A percentile compares a stretch with the other conserved stretches of the same genome.
Evolutionary conservation across 1,140 invertebrate species (phyloP).

Genomic region (Antheraea pernyi): DNA sequence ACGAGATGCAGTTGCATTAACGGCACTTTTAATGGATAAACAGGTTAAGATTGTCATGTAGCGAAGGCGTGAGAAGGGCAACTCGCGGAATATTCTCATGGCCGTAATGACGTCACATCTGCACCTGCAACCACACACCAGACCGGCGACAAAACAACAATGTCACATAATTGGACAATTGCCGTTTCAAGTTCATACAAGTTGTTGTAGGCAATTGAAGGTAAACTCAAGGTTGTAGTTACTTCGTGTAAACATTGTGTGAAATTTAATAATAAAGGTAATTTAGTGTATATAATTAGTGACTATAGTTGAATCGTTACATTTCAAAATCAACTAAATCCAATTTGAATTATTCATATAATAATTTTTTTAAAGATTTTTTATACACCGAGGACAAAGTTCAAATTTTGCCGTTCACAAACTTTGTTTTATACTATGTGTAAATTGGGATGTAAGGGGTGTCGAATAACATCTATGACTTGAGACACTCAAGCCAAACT

Average conservation of each 20-base stretch:
- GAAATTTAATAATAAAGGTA: background rate
- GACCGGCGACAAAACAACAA: slow-evolving; percentile 51
- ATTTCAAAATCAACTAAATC: no score
- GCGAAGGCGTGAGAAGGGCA: slow-evolving; percentile 71
- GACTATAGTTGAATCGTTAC: no score
- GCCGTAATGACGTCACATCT: slow-evolving; percentile 51
- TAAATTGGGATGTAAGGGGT: no score
- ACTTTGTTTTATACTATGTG: no score
- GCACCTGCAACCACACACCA: slow-evolving; percentile 35
- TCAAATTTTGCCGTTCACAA: no score
- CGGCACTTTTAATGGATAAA: slow-evolving; percentile 66
- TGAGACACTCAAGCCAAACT: no score
- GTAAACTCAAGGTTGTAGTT: slow-evolving; percentile 21
- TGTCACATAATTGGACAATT: slow-evolving; percentile 51
- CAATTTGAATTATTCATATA: no score
- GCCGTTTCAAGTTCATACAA: slow-evolving; percentile 58
- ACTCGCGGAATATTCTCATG: slow-evolving; percentile 62
- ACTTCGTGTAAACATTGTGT: background rate
- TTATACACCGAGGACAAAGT: no score
- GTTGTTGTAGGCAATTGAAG: slow-evolving; percentile 24
- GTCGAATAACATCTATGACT: no score
- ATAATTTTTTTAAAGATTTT: no score
- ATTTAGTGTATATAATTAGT: no score
- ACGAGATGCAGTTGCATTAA: slow-evolving; percentile 46
- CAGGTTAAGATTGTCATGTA: slow-evolving; percentile 60